phyloP scores from a whole-genome alignment of 2,797 vertebrate species.

The Leptoclinus maculatus region DNA sequence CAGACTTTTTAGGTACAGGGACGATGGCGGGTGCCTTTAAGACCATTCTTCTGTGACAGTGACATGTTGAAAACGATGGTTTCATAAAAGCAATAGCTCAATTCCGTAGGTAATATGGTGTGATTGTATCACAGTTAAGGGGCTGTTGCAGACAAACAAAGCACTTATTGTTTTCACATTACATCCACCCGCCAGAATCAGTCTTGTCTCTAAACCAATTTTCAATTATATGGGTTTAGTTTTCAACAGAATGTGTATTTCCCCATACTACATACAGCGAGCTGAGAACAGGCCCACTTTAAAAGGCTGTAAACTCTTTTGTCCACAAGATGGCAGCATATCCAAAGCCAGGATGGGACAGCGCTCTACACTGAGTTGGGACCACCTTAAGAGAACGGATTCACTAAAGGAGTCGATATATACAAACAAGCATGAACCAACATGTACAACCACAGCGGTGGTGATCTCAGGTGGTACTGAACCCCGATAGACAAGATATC shows the following conservation, averaged over 20 bases:
- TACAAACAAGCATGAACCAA: no score
- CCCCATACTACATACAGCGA: background rate
- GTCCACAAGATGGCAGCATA: conserved; percentile 33
- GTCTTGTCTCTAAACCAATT: background rate
- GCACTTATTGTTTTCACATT: background rate
- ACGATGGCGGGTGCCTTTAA: no score
- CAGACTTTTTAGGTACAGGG: no score
- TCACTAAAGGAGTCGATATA: no score
- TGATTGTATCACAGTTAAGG: no score
- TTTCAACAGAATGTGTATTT: background rate
- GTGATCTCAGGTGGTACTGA: background rate
- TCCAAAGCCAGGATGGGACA: background rate
- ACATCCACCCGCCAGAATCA: background rate
- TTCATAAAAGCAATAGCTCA: no score
- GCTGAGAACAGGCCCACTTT: background rate
- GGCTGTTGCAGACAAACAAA: background rate
- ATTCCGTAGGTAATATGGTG: no score
- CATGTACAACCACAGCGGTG: no score
- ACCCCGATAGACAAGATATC: background rate
- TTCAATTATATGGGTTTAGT: background rate
- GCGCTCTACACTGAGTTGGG: background rate
- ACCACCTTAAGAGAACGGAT: background rate
- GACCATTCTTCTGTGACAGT: no score
- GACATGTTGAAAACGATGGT: no score
- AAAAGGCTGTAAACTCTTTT: background rate